Base-by-base conservation (phyloP, 2,113 vertebrate genomes). In the Melanostigma gelatinosum region DNA sequence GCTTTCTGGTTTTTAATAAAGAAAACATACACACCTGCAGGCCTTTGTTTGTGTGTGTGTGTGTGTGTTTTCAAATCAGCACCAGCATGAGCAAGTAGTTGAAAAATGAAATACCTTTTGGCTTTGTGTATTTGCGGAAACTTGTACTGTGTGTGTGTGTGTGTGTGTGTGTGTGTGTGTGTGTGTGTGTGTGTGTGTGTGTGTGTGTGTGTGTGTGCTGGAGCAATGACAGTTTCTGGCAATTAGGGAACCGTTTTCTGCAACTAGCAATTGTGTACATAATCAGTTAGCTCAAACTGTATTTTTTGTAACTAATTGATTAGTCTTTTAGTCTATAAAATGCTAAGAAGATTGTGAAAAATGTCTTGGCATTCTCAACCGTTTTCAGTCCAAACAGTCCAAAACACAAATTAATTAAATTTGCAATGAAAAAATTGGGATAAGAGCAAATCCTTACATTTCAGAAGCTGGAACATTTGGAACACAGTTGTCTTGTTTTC, bases 1-100 rank as follows among this genome's bases (percentile, higher is more conserved):
- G 80, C 82, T 83, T 92, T 93, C 91, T 90, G 87, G 86, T 92
- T 94, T 93, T 94, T 94, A 94, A 94, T 94, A 94, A 93, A 93
- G 91, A 91, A 88, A 93, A 88, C 88, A 63, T 75, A 84, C 74
- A 88, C 3, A 83, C 90, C 89, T 84, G 65, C 42, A 82, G 87
- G 86, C 74, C 63, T 62, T 63, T 65, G 58, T 77, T 40, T 72
- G 36, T 67, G 46, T 54, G 73, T 52, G 65, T 69, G 54, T 34
- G 44, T 74, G 46, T 70, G 34, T 71, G 48, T 80, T 60, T 82
- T 84, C 78, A 87, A 58, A 86, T 57, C 48, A 77, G 75, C 55
- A 79, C 36, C 63, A 76, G 29, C 60, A 66, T 75, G 84, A 85
- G 80, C 78, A 85, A 91, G 91, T 77, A 86, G 64, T 64, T 72